Evolutionary conservation across 2,888 invertebrate genomes (phyloP), one percentile per base, ranked within the genome.

Genomic region (Chymomyza procnemis): DNA sequence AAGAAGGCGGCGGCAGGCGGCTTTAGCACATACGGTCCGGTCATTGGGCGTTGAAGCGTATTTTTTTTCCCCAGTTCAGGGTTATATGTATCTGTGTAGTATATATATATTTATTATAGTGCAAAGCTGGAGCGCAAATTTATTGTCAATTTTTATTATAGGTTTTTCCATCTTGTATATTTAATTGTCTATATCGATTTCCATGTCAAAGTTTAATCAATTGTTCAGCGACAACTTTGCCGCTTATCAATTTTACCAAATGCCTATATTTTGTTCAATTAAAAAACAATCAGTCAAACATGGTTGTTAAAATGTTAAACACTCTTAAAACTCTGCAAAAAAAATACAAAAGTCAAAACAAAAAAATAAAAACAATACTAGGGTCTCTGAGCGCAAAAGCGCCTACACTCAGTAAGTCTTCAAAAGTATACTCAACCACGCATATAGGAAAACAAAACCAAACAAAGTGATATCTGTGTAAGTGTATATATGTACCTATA

Each of bases 271-370:
- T 72, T 71, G 66, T 71, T 65, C 74, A 78, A 87, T 86, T 79
- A 86, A 83, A 86, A 78, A 67, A 5, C 80, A 84, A 86, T 84
- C 84, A 84, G 64, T 84, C 79, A 79, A 64, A 56, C 41, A 21
- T 55, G 54, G 66, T 56, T 60, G 75, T 54, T 41, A 66, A 67
- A 72, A 57, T 34, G 67, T 63, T 82, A 66, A 76, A 68, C 68
- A 69, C 70, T 62, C 73, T 73, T 71, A 73, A 66, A 69, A 60
- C 70, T 48, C 61, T 22, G 54, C 64, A 64, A 68, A 64, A 16
- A 57, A 54, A 14, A 55, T 47, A 21, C n/a, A 63, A 57, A 61
- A 41, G 26, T 30, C 59, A 66, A 12, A 57, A 66, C 59, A 61
- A 48, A 26, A 67, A 69, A 69, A 76, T 59, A 76, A 74, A 19